Percentiles rank a stretch among this genome's conserved stretches.
Conservation (phyloP, 2,113 vertebrate species). For the Oreochromis tanganicae region DNA sequence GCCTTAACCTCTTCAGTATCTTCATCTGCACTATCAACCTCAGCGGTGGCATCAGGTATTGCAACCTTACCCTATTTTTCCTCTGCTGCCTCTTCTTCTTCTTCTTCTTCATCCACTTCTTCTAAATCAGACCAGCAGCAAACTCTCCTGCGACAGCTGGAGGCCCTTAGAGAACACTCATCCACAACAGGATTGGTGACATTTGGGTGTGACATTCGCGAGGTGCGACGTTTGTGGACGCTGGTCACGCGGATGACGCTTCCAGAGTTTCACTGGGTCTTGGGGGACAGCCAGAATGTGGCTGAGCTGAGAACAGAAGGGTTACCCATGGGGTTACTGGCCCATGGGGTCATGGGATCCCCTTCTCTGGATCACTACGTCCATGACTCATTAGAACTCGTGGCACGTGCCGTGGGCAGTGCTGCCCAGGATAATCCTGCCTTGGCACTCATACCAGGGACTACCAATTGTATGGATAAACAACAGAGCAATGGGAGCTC, state of each 20-base stretch:
- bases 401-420: slow-evolving; percentile 85
- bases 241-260: slow-evolving; percentile 73
- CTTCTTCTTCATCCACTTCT: slow-evolving; percentile 60
- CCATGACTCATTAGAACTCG: slow-evolving; percentile 88
- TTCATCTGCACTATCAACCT: slow-evolving; percentile 9
- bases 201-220: slow-evolving; percentile 90
- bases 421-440: slow-evolving; percentile 85
- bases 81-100: slow-evolving; percentile 6
- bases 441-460: slow-evolving; percentile 89
- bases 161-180: slow-evolving; percentile 76
- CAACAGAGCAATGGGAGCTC: slow-evolving; percentile 82
- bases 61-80: slow-evolving; percentile 11
- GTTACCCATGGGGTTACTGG: slow-evolving; percentile 86
- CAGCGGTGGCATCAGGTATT: not conserved
- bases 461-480: slow-evolving; percentile 88
- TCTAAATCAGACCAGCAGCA: slow-evolving; percentile 76
- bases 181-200: slow-evolving; percentile 84
- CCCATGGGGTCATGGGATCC: slow-evolving; percentile 86
- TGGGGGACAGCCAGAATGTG: slow-evolving; percentile 94
- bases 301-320: slow-evolving; percentile 90
- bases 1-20: slow-evolving; percentile 48
- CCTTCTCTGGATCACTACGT: slow-evolving; percentile 88
- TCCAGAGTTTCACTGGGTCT: slow-evolving; percentile 86
- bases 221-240: slow-evolving; percentile 82
- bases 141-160: slow-evolving; percentile 78